Base-by-base conservation (phyloP, 2,797 vertebrate species). In the Lacerta bilineata region DNA sequence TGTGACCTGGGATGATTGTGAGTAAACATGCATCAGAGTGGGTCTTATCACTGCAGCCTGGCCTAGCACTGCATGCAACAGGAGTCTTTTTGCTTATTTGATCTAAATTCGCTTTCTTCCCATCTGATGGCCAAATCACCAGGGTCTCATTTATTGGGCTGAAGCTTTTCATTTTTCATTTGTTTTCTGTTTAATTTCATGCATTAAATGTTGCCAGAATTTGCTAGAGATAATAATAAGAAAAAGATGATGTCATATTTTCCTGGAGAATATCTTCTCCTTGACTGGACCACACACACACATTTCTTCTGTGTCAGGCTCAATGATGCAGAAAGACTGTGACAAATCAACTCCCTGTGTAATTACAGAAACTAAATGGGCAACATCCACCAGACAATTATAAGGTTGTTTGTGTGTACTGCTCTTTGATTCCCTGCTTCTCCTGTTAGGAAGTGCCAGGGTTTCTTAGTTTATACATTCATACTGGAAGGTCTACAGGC, bases 311-410 rank as follows among this genome's bases (percentile, higher is more conserved):
- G 33, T 90, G 78, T 91, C 13, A n/a, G 50, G 80, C 43, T 94
- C 87, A 87, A 59, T 88, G 94, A 93, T 91, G 68, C 79, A 95
- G 93, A 90, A 76, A 91, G 83, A 87, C 64, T 88, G 87, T 80
- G 89, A 95, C 90, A 95, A 95, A 95, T 93, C 88, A 95, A 83
- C 76, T 92, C 94, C 69, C 61, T 29, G 5, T 91, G 84, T 93
- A 94, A 94, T 94, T 95, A 93, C 27, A 91, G 86, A 93, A 91
- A 88, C n/a, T 87, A 78, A 91, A 93, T 87, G 86, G 91, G 36
- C 41, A 96, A 94, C 86, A 94, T 93, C 90, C 64, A 92, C 89
- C 81, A 90, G 87, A 88, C 89, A 88, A 85, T 75, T 55, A 68
- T 86, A 87, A 80, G 71, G 69, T 83, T 86, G 33, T 89, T 91